Evolutionary conservation across 1,140 invertebrate species (phyloP), one percentile per base, ranked within the genome.

Genomic region (Trachymyrmex cornetzi): DNA sequence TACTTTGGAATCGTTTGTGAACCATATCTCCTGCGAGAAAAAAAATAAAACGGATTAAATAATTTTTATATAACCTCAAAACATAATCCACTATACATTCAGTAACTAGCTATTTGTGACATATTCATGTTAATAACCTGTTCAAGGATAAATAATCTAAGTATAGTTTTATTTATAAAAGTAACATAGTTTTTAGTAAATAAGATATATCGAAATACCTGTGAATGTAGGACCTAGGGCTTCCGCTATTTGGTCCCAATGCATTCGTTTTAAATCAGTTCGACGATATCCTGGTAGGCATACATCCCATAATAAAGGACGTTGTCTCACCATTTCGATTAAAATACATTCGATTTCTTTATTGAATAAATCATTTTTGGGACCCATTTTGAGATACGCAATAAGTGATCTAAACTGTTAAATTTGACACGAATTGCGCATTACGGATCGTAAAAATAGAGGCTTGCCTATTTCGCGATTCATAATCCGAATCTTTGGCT

Each of bases 161-260:
- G 30, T 34, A 34, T 3, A 34, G 30, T 34, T 3, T 48, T 48
- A 48, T 11, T 48, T 9, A 12, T 48, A 48, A 48, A 48, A n/a
- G n/a, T 48, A 48, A 48, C 44, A 48, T 48, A 48, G 11, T 9
- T 48, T 55, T 3, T n/a, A 55, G n/a, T 55, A 55, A 55, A 55
- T 55, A 55, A n/a, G 16, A 55, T 19, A 55, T n/a, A 30, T 48
- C 11, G 11, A 48, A 48, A 12, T 48, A 24, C 22, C 57, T 61
- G 57, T 61, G 24, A 61, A 61, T 61, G 12, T 61, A 22, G 22
- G 3, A 61, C 59, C 24, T 63, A 63, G 24, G 16, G 59, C 12
- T 63, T 63, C 7, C 24, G 24, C 59, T 63, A 63, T 63, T 63
- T 14, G 59, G 27, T 63, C 24, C 59, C 59, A 63, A 30, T 63